Conservation (phyloP, 2,113 vertebrate species). For the Ochotona curzoniae region DNA sequence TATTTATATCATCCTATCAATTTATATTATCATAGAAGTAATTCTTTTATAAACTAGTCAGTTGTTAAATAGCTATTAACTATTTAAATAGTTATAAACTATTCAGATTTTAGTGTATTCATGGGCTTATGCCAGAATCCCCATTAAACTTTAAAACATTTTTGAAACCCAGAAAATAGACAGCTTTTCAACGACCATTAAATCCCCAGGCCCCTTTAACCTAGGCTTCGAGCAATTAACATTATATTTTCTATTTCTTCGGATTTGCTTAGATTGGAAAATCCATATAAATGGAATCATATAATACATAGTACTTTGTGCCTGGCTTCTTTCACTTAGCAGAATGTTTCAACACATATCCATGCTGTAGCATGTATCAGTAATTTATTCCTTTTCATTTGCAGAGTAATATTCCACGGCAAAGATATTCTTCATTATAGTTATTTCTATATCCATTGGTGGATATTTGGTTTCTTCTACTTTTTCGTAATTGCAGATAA, state of each 20-base stretch:
- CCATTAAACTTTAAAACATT: neutral
- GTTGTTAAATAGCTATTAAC: too few species aligned
- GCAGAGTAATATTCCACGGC: neutral
- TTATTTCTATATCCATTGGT: neutral
- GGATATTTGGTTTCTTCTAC: neutral
- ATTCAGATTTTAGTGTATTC: too few species aligned
- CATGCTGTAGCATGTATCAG: neutral
- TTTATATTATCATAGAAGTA: neutral
- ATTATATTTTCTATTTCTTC: too few species aligned
- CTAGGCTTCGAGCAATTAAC: neutral
- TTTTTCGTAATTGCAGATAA: neutral
- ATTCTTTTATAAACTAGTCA: neutral
- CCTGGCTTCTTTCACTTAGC: neutral
- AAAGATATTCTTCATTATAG: neutral
- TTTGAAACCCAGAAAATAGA: neutral
- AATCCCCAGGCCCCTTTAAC: neutral
- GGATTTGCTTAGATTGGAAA: too few species aligned
- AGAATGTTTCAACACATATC: constrained; percentile 22
- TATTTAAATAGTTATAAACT: too few species aligned
- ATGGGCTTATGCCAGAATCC: neutral
- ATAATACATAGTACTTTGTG: neutral
- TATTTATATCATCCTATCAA: neutral
- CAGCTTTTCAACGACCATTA: neutral
- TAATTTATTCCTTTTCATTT: constrained; percentile 23
- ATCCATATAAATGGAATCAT: too few species aligned